These are phyloP conservation scores for Ictidomys tridecemlineatus DNA, from an alignment of 2,113 vertebrate genomes.

Conservation along the genomic window DNA sequence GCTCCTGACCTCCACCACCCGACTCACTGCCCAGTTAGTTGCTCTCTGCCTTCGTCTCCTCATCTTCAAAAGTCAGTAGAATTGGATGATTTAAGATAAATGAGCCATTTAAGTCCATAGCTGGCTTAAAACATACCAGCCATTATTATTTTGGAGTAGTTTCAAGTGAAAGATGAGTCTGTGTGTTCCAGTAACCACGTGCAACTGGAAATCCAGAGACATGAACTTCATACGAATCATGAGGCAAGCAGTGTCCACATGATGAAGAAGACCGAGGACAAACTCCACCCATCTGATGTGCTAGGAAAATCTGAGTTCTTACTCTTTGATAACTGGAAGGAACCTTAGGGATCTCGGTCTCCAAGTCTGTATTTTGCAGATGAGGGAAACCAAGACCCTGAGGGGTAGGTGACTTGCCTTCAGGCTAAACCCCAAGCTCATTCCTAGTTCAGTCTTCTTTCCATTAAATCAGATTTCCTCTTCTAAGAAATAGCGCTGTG, in stretches of 20 bases:
- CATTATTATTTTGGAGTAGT: slow-evolving; percentile 19
- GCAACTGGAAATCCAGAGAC: slow-evolving; percentile 7
- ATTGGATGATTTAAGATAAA: slow-evolving; percentile 3
- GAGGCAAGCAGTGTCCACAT: background rate
- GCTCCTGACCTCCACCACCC: background rate
- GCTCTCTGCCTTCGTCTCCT: background rate
- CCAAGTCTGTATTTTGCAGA: background rate
- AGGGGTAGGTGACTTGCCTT: background rate
- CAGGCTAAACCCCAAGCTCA: background rate
- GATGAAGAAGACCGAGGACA: background rate
- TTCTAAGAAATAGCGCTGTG: background rate
- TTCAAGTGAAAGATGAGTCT: background rate
- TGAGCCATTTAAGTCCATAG: background rate
- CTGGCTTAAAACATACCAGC: background rate
- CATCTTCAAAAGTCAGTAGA: background rate
- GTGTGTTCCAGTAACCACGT: background rate
- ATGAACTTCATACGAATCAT: background rate
- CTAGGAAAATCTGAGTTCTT: background rate
- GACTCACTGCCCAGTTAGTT: background rate
- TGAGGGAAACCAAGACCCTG: background rate
- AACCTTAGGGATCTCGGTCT: background rate
- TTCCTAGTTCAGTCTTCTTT: background rate
- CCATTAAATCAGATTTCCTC: background rate
- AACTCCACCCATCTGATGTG: background rate
- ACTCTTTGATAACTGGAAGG: background rate